Evolutionary conservation across 2,113 vertebrate genomes (phyloP).

Genomic region (Origma solitaria): DNA sequence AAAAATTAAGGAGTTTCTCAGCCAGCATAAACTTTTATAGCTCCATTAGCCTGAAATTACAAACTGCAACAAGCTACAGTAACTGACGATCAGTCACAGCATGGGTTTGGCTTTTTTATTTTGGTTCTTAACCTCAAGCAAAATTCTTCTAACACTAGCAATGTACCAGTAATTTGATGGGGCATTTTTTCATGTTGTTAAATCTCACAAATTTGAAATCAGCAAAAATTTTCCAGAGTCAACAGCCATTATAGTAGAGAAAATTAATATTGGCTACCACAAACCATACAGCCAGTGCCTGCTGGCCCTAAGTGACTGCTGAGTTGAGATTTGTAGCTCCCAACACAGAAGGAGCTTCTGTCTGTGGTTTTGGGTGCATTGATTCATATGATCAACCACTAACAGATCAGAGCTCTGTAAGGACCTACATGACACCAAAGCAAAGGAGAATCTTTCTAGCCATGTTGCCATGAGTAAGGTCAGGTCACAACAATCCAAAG

Average conservation of each 20-base stretch:
- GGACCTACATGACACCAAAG: neutral
- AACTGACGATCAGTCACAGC: accelerated
- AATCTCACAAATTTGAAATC: neutral
- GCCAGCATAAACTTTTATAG: neutral
- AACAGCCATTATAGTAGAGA: neutral
- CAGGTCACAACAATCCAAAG: neutral
- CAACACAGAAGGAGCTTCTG: neutral
- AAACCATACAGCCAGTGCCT: neutral
- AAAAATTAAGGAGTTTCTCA: neutral
- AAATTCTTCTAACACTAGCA: neutral
- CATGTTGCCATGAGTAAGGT: neutral
- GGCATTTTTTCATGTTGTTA: neutral
- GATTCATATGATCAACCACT: neutral
- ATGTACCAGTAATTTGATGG: neutral
- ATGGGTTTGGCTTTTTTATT: neutral
- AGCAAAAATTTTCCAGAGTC: neutral
- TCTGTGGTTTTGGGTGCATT: neutral
- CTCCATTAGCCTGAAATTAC: neutral
- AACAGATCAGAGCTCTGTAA: neutral
- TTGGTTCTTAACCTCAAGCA: neutral
- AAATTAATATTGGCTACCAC: neutral
- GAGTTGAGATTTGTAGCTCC: neutral
- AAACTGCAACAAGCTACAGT: neutral
- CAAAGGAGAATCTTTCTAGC: neutral
- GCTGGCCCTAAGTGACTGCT: neutral